Evolutionary conservation across 2,797 vertebrate genomes (phyloP).

Genomic region (Ctenosaura bakeri): DNA sequence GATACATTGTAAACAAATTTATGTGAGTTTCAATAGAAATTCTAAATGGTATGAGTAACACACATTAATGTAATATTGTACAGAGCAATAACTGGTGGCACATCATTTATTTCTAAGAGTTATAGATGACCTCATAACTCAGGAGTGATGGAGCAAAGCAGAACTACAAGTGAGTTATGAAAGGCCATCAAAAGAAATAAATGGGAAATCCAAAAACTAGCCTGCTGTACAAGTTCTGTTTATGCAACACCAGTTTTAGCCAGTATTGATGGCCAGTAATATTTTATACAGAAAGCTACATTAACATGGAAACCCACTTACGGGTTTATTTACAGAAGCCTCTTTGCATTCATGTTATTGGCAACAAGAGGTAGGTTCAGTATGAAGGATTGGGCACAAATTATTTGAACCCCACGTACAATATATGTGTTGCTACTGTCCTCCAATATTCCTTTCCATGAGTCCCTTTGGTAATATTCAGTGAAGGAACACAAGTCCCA

Average conservation of each 20-base stretch:
- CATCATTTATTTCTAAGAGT: slow-evolving; percentile 56
- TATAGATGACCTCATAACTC: slow-evolving; percentile 53
- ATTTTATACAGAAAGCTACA: slow-evolving; percentile 47
- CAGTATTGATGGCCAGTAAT: slow-evolving; percentile 35
- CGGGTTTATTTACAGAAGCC: not conserved
- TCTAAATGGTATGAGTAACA: slow-evolving; percentile 34
- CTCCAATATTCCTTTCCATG: not conserved
- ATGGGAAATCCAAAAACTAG: slow-evolving; percentile 28
- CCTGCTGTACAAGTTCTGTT: slow-evolving; percentile 42
- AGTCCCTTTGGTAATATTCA: not conserved
- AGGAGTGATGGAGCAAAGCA: slow-evolving; percentile 51
- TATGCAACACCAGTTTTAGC: slow-evolving; percentile 48
- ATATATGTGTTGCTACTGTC: not conserved
- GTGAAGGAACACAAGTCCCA: not conserved
- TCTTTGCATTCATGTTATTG: not conserved
- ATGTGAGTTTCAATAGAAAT: slow-evolving; percentile 36
- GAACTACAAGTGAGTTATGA: slow-evolving; percentile 50
- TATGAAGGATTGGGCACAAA: not conserved
- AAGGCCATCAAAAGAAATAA: slow-evolving; percentile 59
- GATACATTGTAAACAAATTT: slow-evolving; percentile 24
- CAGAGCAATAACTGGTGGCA: slow-evolving; percentile 18
- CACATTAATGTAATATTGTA: slow-evolving; percentile 43
- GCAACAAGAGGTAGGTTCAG: not conserved
- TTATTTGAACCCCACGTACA: not conserved
- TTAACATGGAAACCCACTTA: not conserved